Percentiles rank a stretch among this genome's conserved stretches.
Evolutionary conservation across 1,140 invertebrate genomes (phyloP).

Genomic region (Sinonovacula constricta): DNA sequence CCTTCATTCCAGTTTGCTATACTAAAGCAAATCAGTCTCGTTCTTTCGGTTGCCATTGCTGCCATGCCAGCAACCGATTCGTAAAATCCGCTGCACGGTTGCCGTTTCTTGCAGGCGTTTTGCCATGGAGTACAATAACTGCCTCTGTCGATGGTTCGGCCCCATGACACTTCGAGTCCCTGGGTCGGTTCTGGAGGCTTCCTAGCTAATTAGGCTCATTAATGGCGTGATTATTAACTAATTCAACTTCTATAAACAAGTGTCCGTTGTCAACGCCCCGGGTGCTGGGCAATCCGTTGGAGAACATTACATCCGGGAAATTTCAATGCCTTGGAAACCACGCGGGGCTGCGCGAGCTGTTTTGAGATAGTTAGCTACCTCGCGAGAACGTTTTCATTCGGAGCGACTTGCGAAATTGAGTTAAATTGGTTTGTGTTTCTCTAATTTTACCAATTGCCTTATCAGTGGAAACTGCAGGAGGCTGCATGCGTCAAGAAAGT

Average conservation of each 20-base stretch:
- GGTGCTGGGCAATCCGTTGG: constrained; percentile 26
- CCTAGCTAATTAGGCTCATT: constrained; percentile 34
- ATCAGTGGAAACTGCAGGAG: too few species aligned
- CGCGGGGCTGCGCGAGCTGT: neutral
- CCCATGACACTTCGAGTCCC: constrained; percentile 28
- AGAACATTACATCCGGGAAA: constrained; percentile 32
- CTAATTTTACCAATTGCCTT: neutral
- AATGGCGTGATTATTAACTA: constrained; percentile 32
- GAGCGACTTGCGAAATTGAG: neutral
- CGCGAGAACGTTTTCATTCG: neutral
- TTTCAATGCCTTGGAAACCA: neutral
- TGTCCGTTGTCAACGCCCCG: constrained; percentile 45
- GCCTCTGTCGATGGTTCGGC: neutral
- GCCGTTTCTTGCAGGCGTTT: too few species aligned
- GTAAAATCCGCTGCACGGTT: too few species aligned
- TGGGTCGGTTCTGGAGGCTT: constrained; percentile 4
- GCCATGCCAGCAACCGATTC: too few species aligned
- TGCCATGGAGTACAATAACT: neutral
- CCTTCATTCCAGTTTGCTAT: too few species aligned
- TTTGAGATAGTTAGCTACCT: neutral
- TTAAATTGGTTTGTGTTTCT: neutral
- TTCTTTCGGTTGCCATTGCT: too few species aligned
- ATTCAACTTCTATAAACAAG: constrained; percentile 27
- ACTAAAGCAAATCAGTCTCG: too few species aligned
- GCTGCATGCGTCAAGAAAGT: too few species aligned